Conservation (phyloP, 2,113 vertebrate genomes). For the Cyprinodon brontotheroides region DNA sequence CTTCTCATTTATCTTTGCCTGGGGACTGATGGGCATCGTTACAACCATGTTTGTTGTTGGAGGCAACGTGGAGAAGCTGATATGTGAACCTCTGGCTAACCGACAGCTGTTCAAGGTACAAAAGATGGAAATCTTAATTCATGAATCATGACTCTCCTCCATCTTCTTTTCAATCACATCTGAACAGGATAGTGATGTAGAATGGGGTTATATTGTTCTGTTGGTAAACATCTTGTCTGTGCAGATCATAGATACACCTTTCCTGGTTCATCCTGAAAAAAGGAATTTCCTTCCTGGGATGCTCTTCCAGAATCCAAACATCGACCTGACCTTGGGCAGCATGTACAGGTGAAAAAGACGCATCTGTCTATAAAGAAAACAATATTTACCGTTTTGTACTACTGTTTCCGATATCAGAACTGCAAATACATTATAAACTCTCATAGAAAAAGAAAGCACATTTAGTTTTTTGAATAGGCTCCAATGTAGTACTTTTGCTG, state of each 20-base stretch:
- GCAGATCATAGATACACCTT: slow-evolving; percentile 93
- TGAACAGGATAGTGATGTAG: neutral
- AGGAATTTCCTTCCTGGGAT: slow-evolving; percentile 89
- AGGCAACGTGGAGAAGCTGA: slow-evolving; percentile 90
- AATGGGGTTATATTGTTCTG: slow-evolving; percentile 3
- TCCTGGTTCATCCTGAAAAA: slow-evolving; percentile 86
- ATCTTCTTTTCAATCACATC: slow-evolving; percentile 12
- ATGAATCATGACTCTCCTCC: neutral
- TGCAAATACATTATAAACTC: too few relatives aligned
- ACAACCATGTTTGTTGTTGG: slow-evolving; percentile 85
- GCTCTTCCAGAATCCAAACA: slow-evolving; percentile 85
- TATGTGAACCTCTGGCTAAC: slow-evolving; percentile 92
- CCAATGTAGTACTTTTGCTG: too few relatives aligned
- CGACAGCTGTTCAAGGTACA: slow-evolving; percentile 87
- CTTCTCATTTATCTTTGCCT: slow-evolving; percentile 92
- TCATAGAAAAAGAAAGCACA: too few relatives aligned
- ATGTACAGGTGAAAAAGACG: slow-evolving; percentile 72
- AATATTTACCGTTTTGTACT: neutral
- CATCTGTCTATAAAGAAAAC: too few relatives aligned
- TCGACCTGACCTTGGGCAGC: slow-evolving; percentile 84
- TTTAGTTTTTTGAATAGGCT: too few relatives aligned
- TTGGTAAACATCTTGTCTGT: slow-evolving; percentile 40
- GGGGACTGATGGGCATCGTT: slow-evolving; percentile 91
- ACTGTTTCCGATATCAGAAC: neutral
- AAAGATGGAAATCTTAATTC: slow-evolving; percentile 7